A percentile compares a stretch with the other conserved stretches of the same genome.
phyloP scores from a whole-genome alignment of 2,888 invertebrate species.

The Idaea aversata region DNA sequence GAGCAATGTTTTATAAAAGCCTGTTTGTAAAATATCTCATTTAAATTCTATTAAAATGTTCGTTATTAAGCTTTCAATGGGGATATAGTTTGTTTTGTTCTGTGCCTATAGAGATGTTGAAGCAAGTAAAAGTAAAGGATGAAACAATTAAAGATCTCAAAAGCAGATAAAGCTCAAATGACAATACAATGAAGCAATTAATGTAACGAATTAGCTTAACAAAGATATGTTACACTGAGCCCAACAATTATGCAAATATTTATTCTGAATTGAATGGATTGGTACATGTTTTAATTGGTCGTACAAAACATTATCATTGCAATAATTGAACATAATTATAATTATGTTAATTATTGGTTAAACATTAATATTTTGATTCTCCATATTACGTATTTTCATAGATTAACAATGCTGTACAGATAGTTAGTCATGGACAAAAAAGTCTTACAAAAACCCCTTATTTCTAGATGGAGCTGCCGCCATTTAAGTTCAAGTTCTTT shows the following conservation, averaged over 20 bases:
- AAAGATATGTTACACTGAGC: slow-evolving; percentile 7
- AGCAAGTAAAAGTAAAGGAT: not conserved
- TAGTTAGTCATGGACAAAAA: no score
- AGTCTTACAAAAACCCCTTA: no score
- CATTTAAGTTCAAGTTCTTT: no score
- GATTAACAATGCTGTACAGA: no score
- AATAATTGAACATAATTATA: not conserved
- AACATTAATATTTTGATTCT: slow-evolving; percentile 2
- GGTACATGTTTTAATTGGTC: not conserved
- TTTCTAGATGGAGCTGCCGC: no score
- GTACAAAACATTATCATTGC: not conserved
- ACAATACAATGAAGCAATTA: slow-evolving; percentile 6
- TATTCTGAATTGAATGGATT: slow-evolving; percentile 1
- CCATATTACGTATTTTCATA: no score
- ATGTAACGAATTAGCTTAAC: slow-evolving; percentile 1
- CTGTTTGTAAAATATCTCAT: no score
- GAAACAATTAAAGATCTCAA: not conserved
- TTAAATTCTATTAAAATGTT: no score
- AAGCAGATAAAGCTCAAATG: not conserved
- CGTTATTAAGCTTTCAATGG: no score
- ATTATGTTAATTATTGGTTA: not conserved
- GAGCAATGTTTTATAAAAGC: no score
- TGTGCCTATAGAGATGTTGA: no score
- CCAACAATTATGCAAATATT: slow-evolving; percentile 9
- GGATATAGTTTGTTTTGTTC: no score